Base-by-base conservation (phyloP, 2,113 vertebrate species). In the Callipepla californica region DNA sequence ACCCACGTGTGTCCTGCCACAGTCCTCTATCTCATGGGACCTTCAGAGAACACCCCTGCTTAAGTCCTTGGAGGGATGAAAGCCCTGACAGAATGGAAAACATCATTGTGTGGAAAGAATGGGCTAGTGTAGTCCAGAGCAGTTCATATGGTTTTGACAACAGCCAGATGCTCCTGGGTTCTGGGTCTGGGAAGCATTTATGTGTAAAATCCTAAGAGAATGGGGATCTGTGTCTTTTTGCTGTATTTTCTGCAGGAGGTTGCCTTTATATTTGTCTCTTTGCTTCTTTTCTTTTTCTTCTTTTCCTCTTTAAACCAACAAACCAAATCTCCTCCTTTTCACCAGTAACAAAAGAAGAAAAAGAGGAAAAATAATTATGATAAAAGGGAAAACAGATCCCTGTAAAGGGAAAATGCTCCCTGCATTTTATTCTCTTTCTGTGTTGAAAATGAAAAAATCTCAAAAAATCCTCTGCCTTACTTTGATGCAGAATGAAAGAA, bases 401-500 rank as follows among this genome's bases (percentile, higher is more conserved):
- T 63, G 47, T 25, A 14, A 45, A 9, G 11, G 44, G 87, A 87
- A 87, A 90, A 67, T 28, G 7, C 12, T 78, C 40, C 84, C 90
- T 4, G 23, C 59, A 44, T 58, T n/a, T 58, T 32, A 7, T 32
- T n/a, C 19, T 32, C 17, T 58, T 83, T 80, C 69, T 59, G 57
- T 65, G 36, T 70, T 3, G 5, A 80, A 74, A 80, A 58, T 36
- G n/a, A 83, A 57, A 84, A 83, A 57, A 80, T 17, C 61, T 92
- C 80, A 3, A 57, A 48, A 93, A 94, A 61, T 91, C 90, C 42
- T 57, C 69, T 91, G 47, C 73, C 80, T 95, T 17, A 65, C 80
- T 94, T 86, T 94, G 83, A 70, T 69, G 65, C 34, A 34, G 80
- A 90, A 86, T 63, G 65, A 89, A 94, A 93, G 82, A 74, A 66